phyloP scores from a whole-genome alignment of 2,797 vertebrate species.

The Danio choprae region DNA sequence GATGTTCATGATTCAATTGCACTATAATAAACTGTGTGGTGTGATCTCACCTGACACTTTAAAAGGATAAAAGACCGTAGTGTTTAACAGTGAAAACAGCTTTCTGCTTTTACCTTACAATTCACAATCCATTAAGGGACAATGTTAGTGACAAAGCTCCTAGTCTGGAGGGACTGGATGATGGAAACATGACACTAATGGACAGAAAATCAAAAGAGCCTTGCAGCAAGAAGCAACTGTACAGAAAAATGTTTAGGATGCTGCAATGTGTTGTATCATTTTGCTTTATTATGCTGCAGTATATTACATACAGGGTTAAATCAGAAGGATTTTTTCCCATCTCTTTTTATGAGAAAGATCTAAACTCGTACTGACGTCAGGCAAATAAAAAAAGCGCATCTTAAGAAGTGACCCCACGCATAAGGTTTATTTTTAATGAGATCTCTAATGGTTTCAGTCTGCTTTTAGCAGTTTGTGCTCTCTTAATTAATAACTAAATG shows the following conservation, averaged over 20 bases:
- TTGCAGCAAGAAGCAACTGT: neutral
- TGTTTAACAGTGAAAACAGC: conserved; percentile 19
- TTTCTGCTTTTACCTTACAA: conserved; percentile 17
- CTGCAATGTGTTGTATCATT: neutral
- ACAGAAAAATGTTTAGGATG: neutral
- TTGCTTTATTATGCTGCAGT: neutral
- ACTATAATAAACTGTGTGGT: neutral
- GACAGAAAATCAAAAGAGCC: conserved; percentile 10
- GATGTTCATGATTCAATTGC: neutral
- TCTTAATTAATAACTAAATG: neutral
- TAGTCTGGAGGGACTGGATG: neutral
- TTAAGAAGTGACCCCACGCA: neutral
- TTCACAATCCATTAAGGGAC: conserved; percentile 7
- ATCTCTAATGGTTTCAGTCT: neutral
- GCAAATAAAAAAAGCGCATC: neutral
- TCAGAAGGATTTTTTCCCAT: neutral
- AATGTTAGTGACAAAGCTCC: neutral
- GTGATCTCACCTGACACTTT: neutral
- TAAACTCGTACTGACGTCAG: neutral
- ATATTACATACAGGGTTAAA: neutral
- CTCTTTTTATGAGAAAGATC: neutral
- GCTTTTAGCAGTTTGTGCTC: neutral
- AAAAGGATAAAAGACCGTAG: neutral
- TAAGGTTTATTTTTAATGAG: neutral
- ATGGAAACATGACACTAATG: conserved; percentile 14